Conservation (phyloP, 2,113 vertebrate species). For the Tragelaphus scriptus region DNA sequence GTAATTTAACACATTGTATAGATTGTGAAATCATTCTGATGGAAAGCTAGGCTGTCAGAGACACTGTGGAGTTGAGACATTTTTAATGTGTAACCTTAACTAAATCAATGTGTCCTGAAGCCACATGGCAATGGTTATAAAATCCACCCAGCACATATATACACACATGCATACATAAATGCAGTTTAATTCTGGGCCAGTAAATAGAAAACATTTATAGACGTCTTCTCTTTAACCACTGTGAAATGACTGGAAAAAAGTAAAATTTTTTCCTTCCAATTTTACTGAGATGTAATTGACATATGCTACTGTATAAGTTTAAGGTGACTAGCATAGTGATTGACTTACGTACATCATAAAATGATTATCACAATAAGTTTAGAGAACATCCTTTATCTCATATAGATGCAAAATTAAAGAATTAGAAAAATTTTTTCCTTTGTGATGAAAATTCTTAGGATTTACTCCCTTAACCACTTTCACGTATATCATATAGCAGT, state of each 20-base stretch:
- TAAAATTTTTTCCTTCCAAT: background rate
- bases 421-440: background rate
- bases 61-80: background rate
- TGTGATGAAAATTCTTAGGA: background rate
- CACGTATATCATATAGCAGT: background rate
- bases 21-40: background rate
- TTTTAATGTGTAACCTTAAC: conserved; percentile 13
- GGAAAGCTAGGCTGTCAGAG: background rate
- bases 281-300: background rate
- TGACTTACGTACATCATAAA: background rate
- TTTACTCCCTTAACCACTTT: background rate
- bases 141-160: background rate
- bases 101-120: conserved; percentile 2
- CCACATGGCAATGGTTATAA: conserved; percentile 30
- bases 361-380: background rate
- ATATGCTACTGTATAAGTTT: background rate
- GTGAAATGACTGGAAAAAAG: background rate
- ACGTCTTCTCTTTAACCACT: background rate
- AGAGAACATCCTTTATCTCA: background rate
- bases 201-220: conserved; percentile 36
- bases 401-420: background rate
- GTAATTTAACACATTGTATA: background rate
- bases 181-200: background rate
- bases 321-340: background rate
- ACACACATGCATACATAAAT: background rate